phyloP scores from a whole-genome alignment of 2,113 vertebrate genomes.

The Oncorhynchus clarkii region DNA sequence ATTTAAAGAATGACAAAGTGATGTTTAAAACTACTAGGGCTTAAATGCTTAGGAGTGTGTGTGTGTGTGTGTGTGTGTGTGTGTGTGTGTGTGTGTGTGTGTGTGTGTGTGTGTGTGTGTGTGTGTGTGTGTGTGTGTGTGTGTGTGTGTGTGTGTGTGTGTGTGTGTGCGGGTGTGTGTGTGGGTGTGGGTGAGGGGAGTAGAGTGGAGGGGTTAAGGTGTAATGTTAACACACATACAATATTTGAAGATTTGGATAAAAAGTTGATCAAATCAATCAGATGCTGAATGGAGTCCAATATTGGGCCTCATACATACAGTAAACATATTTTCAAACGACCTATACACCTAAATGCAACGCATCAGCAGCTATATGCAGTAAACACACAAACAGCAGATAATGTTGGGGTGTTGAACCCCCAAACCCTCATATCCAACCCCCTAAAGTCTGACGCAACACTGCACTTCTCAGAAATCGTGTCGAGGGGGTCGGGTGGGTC shows the following conservation, averaged over 20 bases:
- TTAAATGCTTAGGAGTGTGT: not conserved
- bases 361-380: not conserved
- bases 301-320: not conserved
- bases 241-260: not conserved
- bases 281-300: not conserved
- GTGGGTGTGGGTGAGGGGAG: no score
- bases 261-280: not conserved
- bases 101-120: no score
- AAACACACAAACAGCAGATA: not conserved
- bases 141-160: no score
- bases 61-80: no score
- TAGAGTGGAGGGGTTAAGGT: no score
- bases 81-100: no score
- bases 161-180: no score
- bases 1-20: conserved; percentile 2
- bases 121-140: no score
- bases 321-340: not conserved
- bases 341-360: not conserved
- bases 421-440: conserved; percentile 13
- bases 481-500: conserved; percentile 35
- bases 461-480: conserved; percentile 31
- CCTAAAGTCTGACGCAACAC: conserved; percentile 23
- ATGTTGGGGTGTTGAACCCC: not conserved
- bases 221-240: not conserved
- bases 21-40: not conserved